Conservation (phyloP, 1,140 invertebrate species). For the Drosophila tani region DNA sequence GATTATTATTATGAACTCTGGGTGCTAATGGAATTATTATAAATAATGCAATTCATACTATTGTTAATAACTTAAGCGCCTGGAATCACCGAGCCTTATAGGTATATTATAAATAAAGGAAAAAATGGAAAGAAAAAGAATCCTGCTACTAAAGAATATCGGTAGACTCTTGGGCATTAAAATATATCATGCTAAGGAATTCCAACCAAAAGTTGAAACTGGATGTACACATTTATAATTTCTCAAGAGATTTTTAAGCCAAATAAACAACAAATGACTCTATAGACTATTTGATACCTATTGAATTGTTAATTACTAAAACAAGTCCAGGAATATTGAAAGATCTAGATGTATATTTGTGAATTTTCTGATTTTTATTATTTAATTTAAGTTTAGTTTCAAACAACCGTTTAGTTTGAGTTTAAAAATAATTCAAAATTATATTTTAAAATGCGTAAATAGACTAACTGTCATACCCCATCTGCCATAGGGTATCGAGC, state of each 20-base stretch:
- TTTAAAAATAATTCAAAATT: neutral
- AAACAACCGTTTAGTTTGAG: no score
- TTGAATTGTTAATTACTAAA: neutral
- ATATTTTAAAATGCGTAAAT: neutral
- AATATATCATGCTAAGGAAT: neutral
- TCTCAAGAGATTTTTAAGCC: conserved; percentile 3
- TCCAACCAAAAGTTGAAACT: neutral
- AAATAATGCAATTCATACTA: no score
- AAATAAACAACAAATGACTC: no score
- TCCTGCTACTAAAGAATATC: neutral
- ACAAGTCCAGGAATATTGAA: neutral
- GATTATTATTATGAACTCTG: neutral
- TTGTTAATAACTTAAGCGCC: no score
- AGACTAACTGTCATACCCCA: neutral
- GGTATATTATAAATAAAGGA: neutral
- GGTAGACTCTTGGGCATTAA: neutral
- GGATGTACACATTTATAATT: conserved; percentile 5
- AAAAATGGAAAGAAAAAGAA: neutral
- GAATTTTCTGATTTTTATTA: no score
- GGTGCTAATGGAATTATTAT: no score
- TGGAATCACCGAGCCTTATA: no score
- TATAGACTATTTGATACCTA: neutral
- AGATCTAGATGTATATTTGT: neutral
- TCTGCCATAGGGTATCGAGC: conserved; percentile 47
- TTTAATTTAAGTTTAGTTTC: neutral